phyloP scores from a whole-genome alignment of 2,888 invertebrate species.

The Polymixis lichenea region DNA sequence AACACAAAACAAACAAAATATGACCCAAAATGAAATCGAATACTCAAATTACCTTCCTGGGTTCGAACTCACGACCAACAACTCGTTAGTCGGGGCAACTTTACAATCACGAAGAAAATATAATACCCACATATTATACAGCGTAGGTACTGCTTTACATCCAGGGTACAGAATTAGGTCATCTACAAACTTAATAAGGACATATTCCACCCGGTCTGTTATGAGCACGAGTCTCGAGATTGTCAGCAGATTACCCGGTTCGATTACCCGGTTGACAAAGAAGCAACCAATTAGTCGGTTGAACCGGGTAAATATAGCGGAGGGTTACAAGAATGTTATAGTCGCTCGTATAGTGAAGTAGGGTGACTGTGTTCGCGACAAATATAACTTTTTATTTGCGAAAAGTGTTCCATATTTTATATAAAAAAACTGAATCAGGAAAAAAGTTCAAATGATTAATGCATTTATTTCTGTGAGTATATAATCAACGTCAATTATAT shows the following conservation, averaged over 20 bases:
- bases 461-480: too few species aligned
- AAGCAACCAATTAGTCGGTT: slow-evolving; percentile 59
- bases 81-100: too few species aligned
- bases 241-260: slow-evolving; percentile 57
- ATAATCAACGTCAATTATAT: too few species aligned
- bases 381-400: background rate
- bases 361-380: slow-evolving; percentile 27
- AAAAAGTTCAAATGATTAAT: background rate
- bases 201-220: slow-evolving; percentile 33
- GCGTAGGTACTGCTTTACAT: background rate
- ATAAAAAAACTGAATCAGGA: background rate
- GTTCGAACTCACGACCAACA: too few species aligned
- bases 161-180: slow-evolving; percentile 17
- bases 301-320: slow-evolving; percentile 51
- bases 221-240: slow-evolving; percentile 35
- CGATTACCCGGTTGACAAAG: slow-evolving; percentile 60
- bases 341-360: slow-evolving; percentile 39
- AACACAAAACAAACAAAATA: too few species aligned
- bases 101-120: background rate
- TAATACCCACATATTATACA: background rate
- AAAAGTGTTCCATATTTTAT: background rate
- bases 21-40: too few species aligned
- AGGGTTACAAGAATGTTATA: slow-evolving; percentile 59
- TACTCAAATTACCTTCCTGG: too few species aligned
- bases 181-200: slow-evolving; percentile 38